Conservation (phyloP, 1,140 invertebrate species). For the Pantala flavescens region DNA sequence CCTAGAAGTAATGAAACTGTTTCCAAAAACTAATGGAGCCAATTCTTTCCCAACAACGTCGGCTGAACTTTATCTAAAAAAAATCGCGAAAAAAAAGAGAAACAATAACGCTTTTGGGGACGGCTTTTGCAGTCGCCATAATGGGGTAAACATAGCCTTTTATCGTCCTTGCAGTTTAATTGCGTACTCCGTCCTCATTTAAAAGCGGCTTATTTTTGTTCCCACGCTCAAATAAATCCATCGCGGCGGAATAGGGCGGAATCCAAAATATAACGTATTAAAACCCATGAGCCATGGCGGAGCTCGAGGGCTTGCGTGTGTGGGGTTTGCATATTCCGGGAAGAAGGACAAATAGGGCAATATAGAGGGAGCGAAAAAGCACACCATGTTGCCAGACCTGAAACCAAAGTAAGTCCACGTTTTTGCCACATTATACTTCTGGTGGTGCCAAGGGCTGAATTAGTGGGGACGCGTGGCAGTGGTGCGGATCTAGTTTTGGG, state of each 20-base stretch:
- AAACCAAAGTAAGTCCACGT: not conserved
- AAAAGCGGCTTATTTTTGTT: too few species aligned
- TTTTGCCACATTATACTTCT: conserved; percentile 7
- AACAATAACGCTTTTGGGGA: not conserved
- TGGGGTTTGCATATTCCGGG: too few species aligned
- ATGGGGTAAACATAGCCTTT: not conserved
- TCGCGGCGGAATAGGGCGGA: too few species aligned
- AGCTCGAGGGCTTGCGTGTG: too few species aligned
- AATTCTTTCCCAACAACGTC: not conserved
- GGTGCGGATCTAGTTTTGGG: not conserved
- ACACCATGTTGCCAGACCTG: not conserved
- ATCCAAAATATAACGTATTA: too few species aligned
- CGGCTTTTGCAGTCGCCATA: not conserved
- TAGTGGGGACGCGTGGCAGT: not conserved
- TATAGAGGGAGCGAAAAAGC: not conserved
- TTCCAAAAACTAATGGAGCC: not conserved
- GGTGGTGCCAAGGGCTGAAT: not conserved
- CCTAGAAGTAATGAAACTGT: not conserved
- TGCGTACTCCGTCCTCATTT: not conserved
- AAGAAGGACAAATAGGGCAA: not conserved
- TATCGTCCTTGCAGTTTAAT: not conserved
- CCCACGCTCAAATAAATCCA: too few species aligned
- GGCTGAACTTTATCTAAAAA: not conserved
- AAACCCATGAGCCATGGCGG: too few species aligned
- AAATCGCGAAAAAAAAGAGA: not conserved